Conservation (phyloP, 2,888 invertebrate genomes). For the Drosophila lacicola region DNA sequence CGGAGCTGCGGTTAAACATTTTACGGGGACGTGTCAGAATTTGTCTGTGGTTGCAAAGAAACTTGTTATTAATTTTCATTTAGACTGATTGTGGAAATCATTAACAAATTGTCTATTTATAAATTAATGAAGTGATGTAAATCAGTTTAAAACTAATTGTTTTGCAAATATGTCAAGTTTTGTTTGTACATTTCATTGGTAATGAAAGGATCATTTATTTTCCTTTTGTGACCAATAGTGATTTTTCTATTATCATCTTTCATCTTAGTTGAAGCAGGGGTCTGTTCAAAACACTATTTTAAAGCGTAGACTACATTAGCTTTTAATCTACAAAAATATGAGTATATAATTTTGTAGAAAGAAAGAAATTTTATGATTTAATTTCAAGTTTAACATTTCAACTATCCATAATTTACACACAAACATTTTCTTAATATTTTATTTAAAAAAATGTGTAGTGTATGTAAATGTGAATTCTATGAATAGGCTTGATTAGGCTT, state of each 20-base stretch:
- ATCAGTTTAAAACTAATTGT: background rate
- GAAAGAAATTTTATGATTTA: too few relatives aligned
- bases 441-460: too few relatives aligned
- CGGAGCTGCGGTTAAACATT: slow-evolving; percentile 47
- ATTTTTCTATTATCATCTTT: too few relatives aligned
- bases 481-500: background rate
- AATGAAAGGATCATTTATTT: background rate
- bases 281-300: too few relatives aligned
- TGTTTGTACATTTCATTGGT: background rate
- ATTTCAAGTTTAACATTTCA: too few relatives aligned
- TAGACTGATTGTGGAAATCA: background rate
- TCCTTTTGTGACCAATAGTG: background rate
- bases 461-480: too few relatives aligned
- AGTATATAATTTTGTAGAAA: too few relatives aligned
- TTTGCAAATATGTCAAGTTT: background rate
- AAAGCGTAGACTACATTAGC: too few relatives aligned
- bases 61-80: background rate
- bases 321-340: too few relatives aligned
- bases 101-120: background rate
- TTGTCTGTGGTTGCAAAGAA: background rate
- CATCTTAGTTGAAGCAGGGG: too few relatives aligned
- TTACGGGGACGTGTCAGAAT: background rate
- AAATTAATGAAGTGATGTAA: background rate
- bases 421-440: too few relatives aligned
- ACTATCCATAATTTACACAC: too few relatives aligned